Base-by-base conservation (phyloP, 2,888 invertebrate genomes). In the Eucera pruinosa region DNA sequence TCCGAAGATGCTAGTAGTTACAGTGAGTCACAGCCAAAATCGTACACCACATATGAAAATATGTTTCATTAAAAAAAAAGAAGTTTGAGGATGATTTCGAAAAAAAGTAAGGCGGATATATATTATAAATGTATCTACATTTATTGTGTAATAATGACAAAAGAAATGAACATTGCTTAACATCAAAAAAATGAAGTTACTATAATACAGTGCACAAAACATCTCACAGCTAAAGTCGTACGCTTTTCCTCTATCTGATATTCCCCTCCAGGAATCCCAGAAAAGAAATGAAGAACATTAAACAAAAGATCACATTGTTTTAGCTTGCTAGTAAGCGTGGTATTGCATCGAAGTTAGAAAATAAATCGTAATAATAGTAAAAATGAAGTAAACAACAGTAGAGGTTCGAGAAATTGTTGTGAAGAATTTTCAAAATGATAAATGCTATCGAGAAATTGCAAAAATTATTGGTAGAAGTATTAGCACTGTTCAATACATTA, bases 221-320 rank as follows among this genome's bases (percentile, higher is more conserved):
- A 20, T 20, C 20, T 45, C 20, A 45, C 45, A 45, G 20, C 20
- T 45, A 45, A 45, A 45, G 20, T 45, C 45, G 25, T 23, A 47
- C 47, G 23, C 18, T 47, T 20, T 7, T 0, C 11, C 0, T 9
- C 11, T 47, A 1, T 2, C 23, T 47, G 39, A 0, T 39, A 39
- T n/a, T 36, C 36, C 33, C 55, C 23, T 33, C 55, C 18, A 55
- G 23, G 11, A 55, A 39, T 36, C 3, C 55, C 55, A 2, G 23
- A 33, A 30, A 52, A 52, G 36, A 55, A 55, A 39, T 36, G 23
- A 55, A 55, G 39, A 55, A 33, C 36, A n/a, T n/a, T n/a, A n/a
- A 33, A 39, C 20, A 7, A 39, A 47, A 55, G 3, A 39, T 39
- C 36, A 39, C 55, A 55, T 55, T 55, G 13, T 55, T 55, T 23